phyloP scores from a whole-genome alignment of 2,113 vertebrate genomes.

The Carassius carassius region DNA sequence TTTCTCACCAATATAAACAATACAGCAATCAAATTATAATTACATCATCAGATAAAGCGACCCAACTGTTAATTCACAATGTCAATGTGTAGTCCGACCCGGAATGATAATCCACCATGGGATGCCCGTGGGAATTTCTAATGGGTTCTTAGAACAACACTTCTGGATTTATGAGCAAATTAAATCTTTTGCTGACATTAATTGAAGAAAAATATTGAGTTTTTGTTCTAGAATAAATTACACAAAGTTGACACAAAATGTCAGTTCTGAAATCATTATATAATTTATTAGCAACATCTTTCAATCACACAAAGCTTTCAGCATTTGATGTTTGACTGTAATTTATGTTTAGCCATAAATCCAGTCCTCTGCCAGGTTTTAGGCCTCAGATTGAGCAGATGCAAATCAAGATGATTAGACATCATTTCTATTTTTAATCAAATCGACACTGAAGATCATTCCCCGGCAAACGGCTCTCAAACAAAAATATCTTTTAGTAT shows the following conservation, averaged over 20 bases:
- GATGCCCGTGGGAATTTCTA: not conserved
- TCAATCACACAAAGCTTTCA: not conserved
- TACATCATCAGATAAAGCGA: not conserved
- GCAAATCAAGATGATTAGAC: no score
- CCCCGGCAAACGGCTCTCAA: no score
- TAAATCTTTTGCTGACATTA: not conserved
- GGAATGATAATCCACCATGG: not conserved
- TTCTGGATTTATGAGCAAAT: slow-evolving; percentile 8
- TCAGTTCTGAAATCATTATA: not conserved
- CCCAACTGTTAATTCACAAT: not conserved
- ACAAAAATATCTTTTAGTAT: not conserved
- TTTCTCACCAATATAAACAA: slow-evolving; percentile 3
- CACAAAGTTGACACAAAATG: not conserved
- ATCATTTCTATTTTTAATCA: not conserved
- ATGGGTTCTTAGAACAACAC: not conserved
- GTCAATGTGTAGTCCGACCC: not conserved
- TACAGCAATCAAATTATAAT: not conserved
- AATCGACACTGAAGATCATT: not conserved
- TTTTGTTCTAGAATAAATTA: not conserved
- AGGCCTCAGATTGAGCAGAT: not conserved
- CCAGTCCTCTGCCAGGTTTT: not conserved
- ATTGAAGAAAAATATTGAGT: not conserved
- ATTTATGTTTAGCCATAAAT: not conserved
- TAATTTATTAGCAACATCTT: not conserved
- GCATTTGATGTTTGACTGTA: not conserved